Conservation (phyloP, 2,888 invertebrate genomes). For the Galerucella pusilla region DNA sequence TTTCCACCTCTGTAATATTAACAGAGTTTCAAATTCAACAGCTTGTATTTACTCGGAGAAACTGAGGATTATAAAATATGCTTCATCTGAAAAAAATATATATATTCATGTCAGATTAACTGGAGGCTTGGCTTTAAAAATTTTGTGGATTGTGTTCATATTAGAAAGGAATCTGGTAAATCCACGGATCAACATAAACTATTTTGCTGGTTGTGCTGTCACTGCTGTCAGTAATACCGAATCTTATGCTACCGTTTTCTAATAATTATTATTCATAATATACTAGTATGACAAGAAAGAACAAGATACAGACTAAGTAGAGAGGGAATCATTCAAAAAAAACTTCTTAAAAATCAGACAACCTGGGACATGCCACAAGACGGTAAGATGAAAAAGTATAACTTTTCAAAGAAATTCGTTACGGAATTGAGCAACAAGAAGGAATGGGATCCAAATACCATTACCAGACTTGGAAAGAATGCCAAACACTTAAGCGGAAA, state of each 20-base stretch:
- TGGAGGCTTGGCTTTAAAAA: background rate
- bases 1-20: background rate
- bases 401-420: too few species aligned
- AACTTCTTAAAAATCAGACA: too few species aligned
- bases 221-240: background rate
- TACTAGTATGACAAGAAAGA: too few species aligned
- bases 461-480: too few species aligned
- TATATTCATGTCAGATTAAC: background rate
- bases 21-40: too few species aligned
- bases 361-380: too few species aligned
- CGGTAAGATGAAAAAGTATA: too few species aligned
- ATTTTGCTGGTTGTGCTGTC: background rate
- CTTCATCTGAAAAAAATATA: background rate
- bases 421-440: too few species aligned
- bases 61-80: slow-evolving; percentile 1
- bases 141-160: background rate
- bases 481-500: too few species aligned
- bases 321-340: too few species aligned
- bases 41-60: background rate
- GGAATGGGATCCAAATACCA: too few species aligned
- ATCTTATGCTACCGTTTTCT: background rate
- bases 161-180: background rate
- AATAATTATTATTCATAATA: background rate
- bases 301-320: too few species aligned
- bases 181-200: background rate